Evolutionary conservation across 1,140 invertebrate species (phyloP), one percentile per base, ranked within the genome.

Genomic region (Zophobas atratus): DNA sequence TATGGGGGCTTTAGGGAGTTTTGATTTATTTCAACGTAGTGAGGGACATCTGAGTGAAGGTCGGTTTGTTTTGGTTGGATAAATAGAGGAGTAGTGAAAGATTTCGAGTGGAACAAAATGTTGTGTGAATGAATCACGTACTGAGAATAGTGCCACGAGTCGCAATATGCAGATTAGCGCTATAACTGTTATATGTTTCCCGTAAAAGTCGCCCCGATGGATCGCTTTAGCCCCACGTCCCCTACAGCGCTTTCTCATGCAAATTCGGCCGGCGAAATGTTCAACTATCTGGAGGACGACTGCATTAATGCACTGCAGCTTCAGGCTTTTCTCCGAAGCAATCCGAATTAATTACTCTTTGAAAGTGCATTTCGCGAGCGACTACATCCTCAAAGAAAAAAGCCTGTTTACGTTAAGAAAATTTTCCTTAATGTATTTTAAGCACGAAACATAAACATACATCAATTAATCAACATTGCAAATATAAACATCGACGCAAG

Each of bases 401-500:
- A 43, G 38, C 39, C 20, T 67, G 60, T 67, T 67, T 67, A 67
- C 60, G 8, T 67, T 67, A 67, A 67, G 60, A 67, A 67, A 67
- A 67, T 43, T 67, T 67, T 67, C 60, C 60, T 51, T 46, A 67
- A 67, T 67, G 60, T 67, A 67, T 67, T 67, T 67, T 67, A 67
- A 67, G 60, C 39, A 67, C 60, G 60, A 67, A 67, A 67, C n/a
- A 67, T 67, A 67, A 67, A 67, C 60, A 67, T 3, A 67, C 60
- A 67, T 67, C 60, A 67, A 67, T 67, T 67, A 67, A 67, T 67
- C 60, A 67, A 67, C 60, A 67, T 67, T 67, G 60, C 60, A 67
- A 67, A 67, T 67, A 67, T 67, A 67, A 67, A 67, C 60, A 67
- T 43, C 8, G 60, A 36, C 20, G 60, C 39, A 67, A 67, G 5